Conservation (phyloP, 2,797 vertebrate species). For the Acrocephalus scirpaceus region DNA sequence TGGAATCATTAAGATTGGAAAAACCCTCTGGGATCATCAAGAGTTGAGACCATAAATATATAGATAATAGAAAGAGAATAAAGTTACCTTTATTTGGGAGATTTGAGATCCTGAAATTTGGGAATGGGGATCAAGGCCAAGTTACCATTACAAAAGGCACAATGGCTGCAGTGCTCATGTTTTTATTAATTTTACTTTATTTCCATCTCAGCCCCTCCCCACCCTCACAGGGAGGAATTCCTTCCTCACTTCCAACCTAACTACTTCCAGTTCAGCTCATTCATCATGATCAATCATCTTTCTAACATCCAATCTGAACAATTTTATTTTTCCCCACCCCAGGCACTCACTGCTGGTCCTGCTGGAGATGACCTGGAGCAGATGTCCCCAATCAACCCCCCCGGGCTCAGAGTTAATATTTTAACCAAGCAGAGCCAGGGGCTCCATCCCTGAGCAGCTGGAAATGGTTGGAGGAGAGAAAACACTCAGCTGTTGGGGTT, state of each 20-base stretch:
- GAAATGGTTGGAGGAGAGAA: background rate
- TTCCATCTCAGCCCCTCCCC: background rate
- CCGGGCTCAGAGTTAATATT: rapidly evolving
- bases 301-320: background rate
- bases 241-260: background rate
- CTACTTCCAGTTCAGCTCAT: background rate
- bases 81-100: too few species aligned
- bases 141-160: background rate
- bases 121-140: background rate
- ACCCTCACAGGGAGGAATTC: background rate
- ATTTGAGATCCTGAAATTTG: background rate
- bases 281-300: background rate
- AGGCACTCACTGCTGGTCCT: rapidly evolving
- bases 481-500: background rate
- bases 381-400: background rate
- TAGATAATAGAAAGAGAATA: background rate
- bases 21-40: background rate
- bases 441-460: background rate
- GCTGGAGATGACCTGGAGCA: background rate
- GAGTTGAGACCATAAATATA: background rate
- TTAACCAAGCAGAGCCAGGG: background rate
- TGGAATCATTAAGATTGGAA: background rate
- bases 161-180: background rate
- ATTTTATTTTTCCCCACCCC: background rate
- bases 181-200: background rate